Evolutionary conservation across 2,797 vertebrate species (phyloP), one percentile per base, ranked within the genome.

Genomic region (Pygocentrus nattereri): DNA sequence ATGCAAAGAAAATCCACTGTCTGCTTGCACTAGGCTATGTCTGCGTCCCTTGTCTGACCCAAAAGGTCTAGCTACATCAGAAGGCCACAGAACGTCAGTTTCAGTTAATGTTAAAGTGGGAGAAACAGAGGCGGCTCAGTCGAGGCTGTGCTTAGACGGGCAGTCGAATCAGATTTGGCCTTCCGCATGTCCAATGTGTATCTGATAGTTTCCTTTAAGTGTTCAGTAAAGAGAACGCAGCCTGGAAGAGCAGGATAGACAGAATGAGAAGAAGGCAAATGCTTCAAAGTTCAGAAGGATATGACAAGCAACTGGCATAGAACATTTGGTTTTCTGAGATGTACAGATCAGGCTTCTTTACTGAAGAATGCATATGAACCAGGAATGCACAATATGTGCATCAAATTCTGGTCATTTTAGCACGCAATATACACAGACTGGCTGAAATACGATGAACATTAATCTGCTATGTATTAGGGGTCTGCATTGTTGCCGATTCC

Each of bases 191-290:
- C 56, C n/a, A 23, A 25, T 23, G 5, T 59, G 61, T 16, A 38
- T 64, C 31, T 21, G 19, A 34, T 34, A 38, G 19, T 21, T 21
- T 38, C 31, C 64, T 67, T 67, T 67, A 67, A 67, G 30, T 2
- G 4, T 30, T 65, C 30, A 65, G 16, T 2, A 65, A 34, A 65
- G 30, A 65, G 30, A 65, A 38, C 1, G 19, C 30, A 44, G 47
- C 2, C 61, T 30, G 16, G 25, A 41, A 62, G 49, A 7, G 31
- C 80, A 85, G 10, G 54, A n/a, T n/a, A 59, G 56, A 59, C 25
- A 56, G 88, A 90, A 92, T 87, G 77, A 84, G 8, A 34, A 86
- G 85, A 90, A n/a, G n/a, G n/a, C 88, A 92, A 92, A 56, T n/a
- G n/a, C n/a, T 59, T 25, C n/a, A 59, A 58, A 10, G 6, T 58